Evolutionary conservation across 2,113 vertebrate genomes (phyloP), one percentile per base, ranked within the genome.

Genomic region (Excalfactoria chinensis): DNA sequence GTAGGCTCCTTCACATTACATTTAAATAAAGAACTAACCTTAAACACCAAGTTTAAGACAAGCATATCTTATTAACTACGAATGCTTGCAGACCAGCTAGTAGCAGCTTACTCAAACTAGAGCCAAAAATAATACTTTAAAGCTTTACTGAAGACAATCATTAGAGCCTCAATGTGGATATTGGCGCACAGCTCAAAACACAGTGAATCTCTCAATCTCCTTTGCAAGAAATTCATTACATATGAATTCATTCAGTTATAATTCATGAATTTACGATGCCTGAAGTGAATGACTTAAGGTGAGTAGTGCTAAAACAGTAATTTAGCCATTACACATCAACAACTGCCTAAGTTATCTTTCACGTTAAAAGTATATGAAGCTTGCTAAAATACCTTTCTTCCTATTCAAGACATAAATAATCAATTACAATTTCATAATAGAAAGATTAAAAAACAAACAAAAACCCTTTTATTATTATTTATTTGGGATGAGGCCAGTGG

Each of bases 151-250:
- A 96, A 86, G 67, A 88, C 81, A 90, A 71, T 37, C 67, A 89
- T 16, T 80, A 69, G 28, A 82, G 43, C 76, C 86, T 95, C 84
- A 75, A 88, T 82, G 44, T 79, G 75, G 79, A 84, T 51, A 67
- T 20, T 30, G 75, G 84, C 62, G 81, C 56, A 71, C 22, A 82
- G 73, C 66, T 91, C 67, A 87, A 71, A 95, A 93, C 7, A 55
- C 37, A 69, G 28, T 10, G 53, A 63, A 60, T 46, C 40, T 91
- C 80, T 62, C 30, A 93, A 40, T 59, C 86, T 96, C 46, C 60
- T 82, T 92, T 94, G 63, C 74, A 91, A 96, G 80, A 76, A 96
- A 89, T n/a, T n/a, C n/a, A n/a, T n/a, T n/a, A n/a, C n/a, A n/a
- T n/a, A n/a, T n/a, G n/a, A n/a, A n/a, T n/a, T n/a, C n/a, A n/a